A percentile compares a stretch with the other conserved stretches of the same genome.
phyloP scores from a whole-genome alignment of 92 coral and sea anemone species.

The Bergia puertoricense region DNA sequence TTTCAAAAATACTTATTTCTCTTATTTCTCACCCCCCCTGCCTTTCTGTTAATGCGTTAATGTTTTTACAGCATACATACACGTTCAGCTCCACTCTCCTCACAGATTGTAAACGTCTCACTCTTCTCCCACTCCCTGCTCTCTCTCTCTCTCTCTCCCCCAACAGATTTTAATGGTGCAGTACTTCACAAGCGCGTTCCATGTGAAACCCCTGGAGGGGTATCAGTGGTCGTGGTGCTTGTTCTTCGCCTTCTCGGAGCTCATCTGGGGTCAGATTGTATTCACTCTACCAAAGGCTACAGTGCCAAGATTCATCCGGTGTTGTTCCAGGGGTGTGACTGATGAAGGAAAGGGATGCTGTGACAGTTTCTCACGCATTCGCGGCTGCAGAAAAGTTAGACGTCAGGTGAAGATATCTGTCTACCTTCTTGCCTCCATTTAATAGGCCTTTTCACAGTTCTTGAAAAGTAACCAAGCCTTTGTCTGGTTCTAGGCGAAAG shows the following conservation, averaged over 20 bases:
- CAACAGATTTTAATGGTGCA: conserved; percentile 78
- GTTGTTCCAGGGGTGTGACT: conserved; percentile 75
- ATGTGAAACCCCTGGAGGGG: conserved; percentile 76
- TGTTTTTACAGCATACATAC: not conserved
- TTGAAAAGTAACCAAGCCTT: no score
- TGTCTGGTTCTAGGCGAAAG: no score
- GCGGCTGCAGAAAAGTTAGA: conserved; percentile 73
- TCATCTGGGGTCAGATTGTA: conserved; percentile 85
- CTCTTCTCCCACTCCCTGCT: not conserved
- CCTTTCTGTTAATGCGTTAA: not conserved
- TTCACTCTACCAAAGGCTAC: conserved; percentile 74
- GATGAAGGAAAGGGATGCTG: conserved; percentile 60
- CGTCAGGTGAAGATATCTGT: conserved; percentile 52
- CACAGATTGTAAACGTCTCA: not conserved
- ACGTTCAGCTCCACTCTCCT: not conserved
- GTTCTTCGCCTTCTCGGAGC: conserved; percentile 84
- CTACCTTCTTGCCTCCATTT: not conserved
- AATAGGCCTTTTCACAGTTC: no score
- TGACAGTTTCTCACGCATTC: conserved; percentile 57
- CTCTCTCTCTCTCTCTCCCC: not conserved
- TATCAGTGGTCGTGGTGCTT: conserved; percentile 91
- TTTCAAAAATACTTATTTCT: no score
- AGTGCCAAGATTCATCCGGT: conserved; percentile 71
- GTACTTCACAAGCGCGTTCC: conserved; percentile 78
- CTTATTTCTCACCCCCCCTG: not conserved